Evolutionary conservation across 2,888 invertebrate genomes (phyloP), one percentile per base, ranked within the genome.

Genomic region (Watsonalla cultraria): DNA sequence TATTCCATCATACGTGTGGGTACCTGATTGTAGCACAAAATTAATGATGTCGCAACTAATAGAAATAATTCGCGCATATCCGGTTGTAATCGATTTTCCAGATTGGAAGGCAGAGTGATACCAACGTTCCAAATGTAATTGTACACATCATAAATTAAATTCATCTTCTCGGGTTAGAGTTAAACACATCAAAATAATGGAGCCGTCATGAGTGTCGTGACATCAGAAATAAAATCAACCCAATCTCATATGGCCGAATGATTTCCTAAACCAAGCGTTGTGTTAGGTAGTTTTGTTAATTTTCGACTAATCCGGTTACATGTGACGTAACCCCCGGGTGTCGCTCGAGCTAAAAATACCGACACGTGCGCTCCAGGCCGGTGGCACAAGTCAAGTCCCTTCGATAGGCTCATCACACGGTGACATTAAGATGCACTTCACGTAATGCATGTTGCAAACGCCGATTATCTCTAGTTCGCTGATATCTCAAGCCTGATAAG

Each of bases 281-380:
- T 48, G 49, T 56, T 56, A 53, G 57, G 57, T 56, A 48, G 59
- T 56, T 72, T 66, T 66, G 63, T 69, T 67, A 61, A 71, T 58
- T 76, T 71, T 68, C 68, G 68, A 70, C 68, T 76, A 76, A 74
- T 74, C 70, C 70, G 65, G 76, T 74, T 76, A 68, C 61, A 60
- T 59, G 67, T 86, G 83, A 85, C 82, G 84, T 79, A 84, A 83
- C 69, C 57, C 82, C 80, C 72, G 84, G 85, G 85, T 83, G 82
- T 78, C 76, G 80, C 81, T 76, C 62, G 70, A 46, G 74, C 81
- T 84, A 86, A 78, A 84, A 84, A 86, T 87, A 88, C 64, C 63
- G 58, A 76, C 83, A 77, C 82, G 85, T 82, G 83, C 73, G 68
- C 73, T 82, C 78, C 82, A 82, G 77, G 61, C 68, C 64, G 64